Base-by-base conservation (phyloP, 2,113 vertebrate genomes). In the Rhynchopsitta pachyrhyncha region DNA sequence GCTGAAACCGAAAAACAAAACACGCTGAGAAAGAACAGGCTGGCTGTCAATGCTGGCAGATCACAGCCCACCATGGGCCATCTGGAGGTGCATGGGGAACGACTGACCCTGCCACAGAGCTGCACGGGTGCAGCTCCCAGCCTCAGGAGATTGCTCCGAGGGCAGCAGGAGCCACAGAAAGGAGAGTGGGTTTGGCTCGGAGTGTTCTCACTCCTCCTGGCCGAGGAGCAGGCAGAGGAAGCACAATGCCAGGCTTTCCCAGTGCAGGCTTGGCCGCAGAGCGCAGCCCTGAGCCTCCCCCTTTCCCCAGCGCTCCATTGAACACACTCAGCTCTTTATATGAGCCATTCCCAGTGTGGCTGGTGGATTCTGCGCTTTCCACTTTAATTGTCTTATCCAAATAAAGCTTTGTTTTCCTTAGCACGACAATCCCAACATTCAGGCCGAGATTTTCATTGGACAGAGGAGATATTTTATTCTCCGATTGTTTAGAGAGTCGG, bases 381-480 rank as follows among this genome's bases (percentile, higher is more conserved):
- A 94, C 88, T 86, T 50, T 89, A 97, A 97, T 96, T 96, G 96
- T 95, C 96, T 94, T 88, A 93, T 94, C 94, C 96, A 97, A 96
- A 96, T 97, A 97, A 97, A 97, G 95, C 96, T 96, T 97, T 97
- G 96, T 92, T 66, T 95, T 97, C 92, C 96, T 95, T 85, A 47
- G 63, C 69, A 53, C 66, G 90, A 96, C 95, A 94, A 97, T 95
- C 95, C 96, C 90, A 96, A 97, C 96, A 97, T 95, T 80, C 90
- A 81, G 85, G 60, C 46, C 2, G 24, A 95, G 86, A 90, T 83
- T 96, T 97, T 92, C 84, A 90, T 94, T 95, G 93, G 93, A 90
- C 93, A 96, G 90, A 93, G 52, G 44, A 96, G 91, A 87, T 93
- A 97, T 97, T 96, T 96, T 95, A 93, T 89, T 92, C 93, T 86